Evolutionary conservation across 2,113 vertebrate species (phyloP).

Genomic region (Poicephalus meyeri): DNA sequence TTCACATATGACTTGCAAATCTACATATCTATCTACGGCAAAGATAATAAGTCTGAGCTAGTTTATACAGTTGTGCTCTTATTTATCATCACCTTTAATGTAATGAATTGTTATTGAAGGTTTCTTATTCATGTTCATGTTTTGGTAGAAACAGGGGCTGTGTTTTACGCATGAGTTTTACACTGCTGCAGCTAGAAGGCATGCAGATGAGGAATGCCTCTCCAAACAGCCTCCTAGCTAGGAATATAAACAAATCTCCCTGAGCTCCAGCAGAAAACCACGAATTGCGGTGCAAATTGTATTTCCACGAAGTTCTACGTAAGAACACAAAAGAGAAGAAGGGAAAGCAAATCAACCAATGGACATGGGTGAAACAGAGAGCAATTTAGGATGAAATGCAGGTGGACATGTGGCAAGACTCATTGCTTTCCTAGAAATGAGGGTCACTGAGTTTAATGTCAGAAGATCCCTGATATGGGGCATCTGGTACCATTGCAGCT

Average conservation of each 20-base stretch:
- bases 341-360: background rate
- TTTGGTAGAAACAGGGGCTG: background rate
- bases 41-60: background rate
- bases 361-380: background rate
- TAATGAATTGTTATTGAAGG: background rate
- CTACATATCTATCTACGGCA: background rate
- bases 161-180: conserved; percentile 3
- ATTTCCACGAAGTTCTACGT: background rate
- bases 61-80: background rate
- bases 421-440: background rate
- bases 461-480: background rate
- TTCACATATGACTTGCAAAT: background rate
- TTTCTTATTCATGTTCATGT: background rate
- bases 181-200: background rate
- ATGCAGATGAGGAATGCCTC: background rate
- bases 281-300: background rate
- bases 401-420: background rate
- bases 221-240: background rate
- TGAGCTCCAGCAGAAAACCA: background rate
- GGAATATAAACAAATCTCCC: background rate
- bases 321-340: background rate
- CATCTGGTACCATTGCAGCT: background rate
- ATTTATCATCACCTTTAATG: background rate
- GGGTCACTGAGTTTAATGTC: background rate
- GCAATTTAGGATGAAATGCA: background rate